Percentiles rank a stretch among this genome's conserved stretches.
Evolutionary conservation across 2,797 vertebrate genomes (phyloP).

Genomic region (Eleutherodactylus coqui): DNA sequence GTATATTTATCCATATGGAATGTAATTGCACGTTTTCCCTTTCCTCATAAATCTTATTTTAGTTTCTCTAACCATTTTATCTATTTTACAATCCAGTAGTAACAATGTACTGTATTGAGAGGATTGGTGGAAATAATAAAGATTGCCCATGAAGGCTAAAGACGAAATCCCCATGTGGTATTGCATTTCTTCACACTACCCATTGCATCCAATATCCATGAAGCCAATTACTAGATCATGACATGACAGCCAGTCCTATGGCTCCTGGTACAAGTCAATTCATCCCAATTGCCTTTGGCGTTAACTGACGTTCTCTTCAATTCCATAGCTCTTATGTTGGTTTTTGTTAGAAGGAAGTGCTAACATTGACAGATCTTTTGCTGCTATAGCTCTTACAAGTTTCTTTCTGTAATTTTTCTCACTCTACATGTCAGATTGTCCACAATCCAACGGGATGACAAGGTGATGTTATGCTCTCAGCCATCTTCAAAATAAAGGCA

Average conservation of each 20-base stretch:
- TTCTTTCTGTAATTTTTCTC: slow-evolving; percentile 40
- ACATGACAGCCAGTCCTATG: slow-evolving; percentile 9
- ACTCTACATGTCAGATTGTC: slow-evolving; percentile 41
- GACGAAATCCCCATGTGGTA: background rate
- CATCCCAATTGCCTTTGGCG: slow-evolving; percentile 38
- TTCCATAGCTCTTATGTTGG: slow-evolving; percentile 32
- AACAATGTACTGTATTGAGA: background rate
- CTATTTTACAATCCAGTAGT: background rate
- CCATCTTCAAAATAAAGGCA: slow-evolving; percentile 24
- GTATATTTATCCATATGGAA: background rate
- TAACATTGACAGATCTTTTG: slow-evolving; percentile 49
- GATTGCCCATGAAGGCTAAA: background rate
- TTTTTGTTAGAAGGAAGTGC: slow-evolving; percentile 32
- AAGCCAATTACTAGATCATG: slow-evolving; percentile 26
- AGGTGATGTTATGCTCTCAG: slow-evolving; percentile 14
- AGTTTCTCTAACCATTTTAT: background rate
- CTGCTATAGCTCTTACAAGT: slow-evolving; percentile 5
- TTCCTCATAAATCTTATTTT: background rate
- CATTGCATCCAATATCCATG: slow-evolving; percentile 26
- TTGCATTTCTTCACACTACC: background rate
- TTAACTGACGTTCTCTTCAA: slow-evolving; percentile 21
- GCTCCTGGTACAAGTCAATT: slow-evolving; percentile 26
- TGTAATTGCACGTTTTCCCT: too few species aligned
- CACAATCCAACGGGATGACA: slow-evolving; percentile 7
- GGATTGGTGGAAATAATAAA: background rate